Percentiles rank a stretch among this genome's conserved stretches.
Conservation (phyloP, 2,888 invertebrate species). For the Pheosia tremula region DNA sequence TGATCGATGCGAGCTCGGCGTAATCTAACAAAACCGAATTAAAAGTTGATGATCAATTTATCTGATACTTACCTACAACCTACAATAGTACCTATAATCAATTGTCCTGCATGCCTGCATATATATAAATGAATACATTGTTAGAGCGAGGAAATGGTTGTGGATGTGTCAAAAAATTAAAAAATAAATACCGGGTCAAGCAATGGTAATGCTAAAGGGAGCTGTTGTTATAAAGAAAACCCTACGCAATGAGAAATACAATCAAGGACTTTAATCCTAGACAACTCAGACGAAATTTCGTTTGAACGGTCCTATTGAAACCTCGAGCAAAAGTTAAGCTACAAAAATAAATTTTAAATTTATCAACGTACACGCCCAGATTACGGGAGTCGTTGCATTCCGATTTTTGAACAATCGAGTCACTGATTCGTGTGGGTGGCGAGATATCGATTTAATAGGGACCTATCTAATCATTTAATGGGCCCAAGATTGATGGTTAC, state of each 20-base stretch:
- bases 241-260: too few species aligned
- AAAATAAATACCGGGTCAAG: too few species aligned
- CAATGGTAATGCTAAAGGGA: too few species aligned
- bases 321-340: constrained; percentile 8
- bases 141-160: too few species aligned
- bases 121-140: too few species aligned
- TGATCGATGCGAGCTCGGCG: constrained; percentile 60
- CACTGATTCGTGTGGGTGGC: constrained; percentile 57
- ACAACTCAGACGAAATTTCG: too few species aligned
- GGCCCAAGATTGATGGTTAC: constrained; percentile 68
- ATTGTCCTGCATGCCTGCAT: too few species aligned
- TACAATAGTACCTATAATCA: too few species aligned
- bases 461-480: constrained; percentile 76
- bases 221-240: too few species aligned
- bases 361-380: constrained; percentile 15
- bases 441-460: constrained; percentile 61
- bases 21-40: constrained; percentile 50
- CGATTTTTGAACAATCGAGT: constrained; percentile 20
- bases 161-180: too few species aligned
- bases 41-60: constrained; percentile 43
- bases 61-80: constrained; percentile 21
- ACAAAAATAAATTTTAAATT: constrained; percentile 4
- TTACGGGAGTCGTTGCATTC: constrained; percentile 40
- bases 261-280: too few species aligned
- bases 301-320: neutral